A percentile compares a stretch with the other conserved stretches of the same genome.
Evolutionary conservation across 2,113 vertebrate species (phyloP).

Genomic region (Oreamnos americanus): DNA sequence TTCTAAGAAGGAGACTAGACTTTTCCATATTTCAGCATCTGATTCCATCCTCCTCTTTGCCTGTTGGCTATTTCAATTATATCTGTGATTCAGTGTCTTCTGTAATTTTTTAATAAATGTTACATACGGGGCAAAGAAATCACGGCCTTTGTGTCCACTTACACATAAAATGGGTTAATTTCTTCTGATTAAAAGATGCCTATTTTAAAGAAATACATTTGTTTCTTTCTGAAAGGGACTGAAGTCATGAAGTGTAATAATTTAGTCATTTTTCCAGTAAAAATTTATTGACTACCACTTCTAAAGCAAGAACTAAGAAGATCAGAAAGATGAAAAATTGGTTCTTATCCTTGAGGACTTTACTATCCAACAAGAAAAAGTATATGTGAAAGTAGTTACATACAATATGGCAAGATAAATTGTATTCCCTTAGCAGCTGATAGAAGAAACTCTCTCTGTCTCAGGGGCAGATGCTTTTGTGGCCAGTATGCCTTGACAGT

Average conservation of each 20-base stretch:
- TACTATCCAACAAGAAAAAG: background rate
- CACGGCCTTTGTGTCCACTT: background rate
- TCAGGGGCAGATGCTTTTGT: background rate
- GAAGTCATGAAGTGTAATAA: background rate
- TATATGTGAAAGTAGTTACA: background rate
- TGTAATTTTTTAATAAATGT: constrained; percentile 63
- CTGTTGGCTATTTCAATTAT: background rate
- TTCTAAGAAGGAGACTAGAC: background rate
- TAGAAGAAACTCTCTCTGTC: background rate
- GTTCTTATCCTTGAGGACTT: background rate
- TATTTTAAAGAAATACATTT: background rate
- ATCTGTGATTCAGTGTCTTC: background rate
- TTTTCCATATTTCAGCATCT: background rate
- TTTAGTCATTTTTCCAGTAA: background rate
- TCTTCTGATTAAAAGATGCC: background rate
- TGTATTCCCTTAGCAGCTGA: background rate
- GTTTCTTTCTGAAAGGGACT: background rate
- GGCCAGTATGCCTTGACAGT: background rate
- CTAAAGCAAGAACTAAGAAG: background rate
- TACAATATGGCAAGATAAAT: background rate
- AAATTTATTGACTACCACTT: background rate
- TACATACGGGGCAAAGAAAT: constrained; percentile 19
- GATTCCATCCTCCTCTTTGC: background rate
- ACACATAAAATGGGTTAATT: background rate
- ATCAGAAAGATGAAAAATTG: background rate